Evolutionary conservation across 1,140 invertebrate species (phyloP), one percentile per base, ranked within the genome.

Genomic region (Yoshiicerus persimilis): DNA sequence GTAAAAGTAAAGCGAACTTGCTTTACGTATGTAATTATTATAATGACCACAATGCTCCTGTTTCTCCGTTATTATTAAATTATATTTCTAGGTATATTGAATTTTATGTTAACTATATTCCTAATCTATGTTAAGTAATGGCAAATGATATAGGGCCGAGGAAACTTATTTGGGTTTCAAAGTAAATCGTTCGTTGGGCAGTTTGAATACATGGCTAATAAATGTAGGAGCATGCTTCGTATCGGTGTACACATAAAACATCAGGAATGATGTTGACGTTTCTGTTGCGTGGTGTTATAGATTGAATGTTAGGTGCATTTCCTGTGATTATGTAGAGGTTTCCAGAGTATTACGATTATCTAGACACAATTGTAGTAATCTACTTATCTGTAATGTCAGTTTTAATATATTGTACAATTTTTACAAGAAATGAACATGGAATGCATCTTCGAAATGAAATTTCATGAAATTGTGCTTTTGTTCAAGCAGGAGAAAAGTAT

Each of bases 21-120:
- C 70, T n/a, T 47, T 47, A n/a, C n/a, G 13, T 47, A 47, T 47
- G 41, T 47, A 47, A 47, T 47, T 47, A 77, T 77, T 77, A 77
- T 77, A 77, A 77, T 77, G 36, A 77, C 36, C 70, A 77, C 36
- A 77, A 77, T 77, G 70, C 70, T 77, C 70, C 70, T 16, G 70
- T 77, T 30, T 77, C 30, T 9, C 34, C 8, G 4, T 47, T 20
- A 1, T 13, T 20, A 47, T 47, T 11, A n/a, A n/a, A n/a, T n/a
- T n/a, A n/a, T n/a, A 11, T 47, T 47, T 47, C 41, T 47, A n/a
- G n/a, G n/a, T n/a, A n/a, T n/a, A n/a, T n/a, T n/a, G n/a, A n/a
- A n/a, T n/a, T n/a, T n/a, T n/a, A n/a, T n/a, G n/a, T n/a, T n/a
- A n/a, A n/a, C n/a, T n/a, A n/a, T n/a, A n/a, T n/a, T n/a, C n/a